Conservation (phyloP, 2,888 invertebrate genomes). For the Ormyrus rosae region DNA sequence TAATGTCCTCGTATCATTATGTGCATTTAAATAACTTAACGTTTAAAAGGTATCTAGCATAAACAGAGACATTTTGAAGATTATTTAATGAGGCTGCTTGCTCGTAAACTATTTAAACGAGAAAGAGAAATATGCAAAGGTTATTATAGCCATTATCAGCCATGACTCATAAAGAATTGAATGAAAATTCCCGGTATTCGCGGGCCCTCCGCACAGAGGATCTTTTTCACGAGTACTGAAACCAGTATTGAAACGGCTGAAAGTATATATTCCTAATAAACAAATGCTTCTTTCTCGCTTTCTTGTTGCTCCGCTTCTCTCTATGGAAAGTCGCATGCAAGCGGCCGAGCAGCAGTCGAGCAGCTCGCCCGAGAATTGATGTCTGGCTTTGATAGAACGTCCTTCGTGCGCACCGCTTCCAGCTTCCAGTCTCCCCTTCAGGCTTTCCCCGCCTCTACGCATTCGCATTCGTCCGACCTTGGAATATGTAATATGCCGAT, state of each 20-base stretch:
- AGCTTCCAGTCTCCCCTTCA: not conserved
- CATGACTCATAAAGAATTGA: slow-evolving; percentile 14
- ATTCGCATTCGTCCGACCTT: slow-evolving; percentile 42
- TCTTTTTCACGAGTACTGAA: not conserved
- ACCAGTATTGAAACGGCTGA: slow-evolving; percentile 40
- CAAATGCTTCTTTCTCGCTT: slow-evolving; percentile 25
- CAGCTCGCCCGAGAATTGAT: slow-evolving; percentile 38
- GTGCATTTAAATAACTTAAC: too few relatives aligned
- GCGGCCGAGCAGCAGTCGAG: not conserved
- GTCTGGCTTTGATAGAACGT: slow-evolving; percentile 53
- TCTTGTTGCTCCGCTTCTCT: not conserved
- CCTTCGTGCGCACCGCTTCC: slow-evolving; percentile 29
- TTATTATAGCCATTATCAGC: not conserved
- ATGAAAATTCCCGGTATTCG: slow-evolving; percentile 4
- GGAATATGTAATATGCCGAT: slow-evolving; percentile 56
- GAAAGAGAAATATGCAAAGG: not conserved
- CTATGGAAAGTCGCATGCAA: slow-evolving; percentile 21
- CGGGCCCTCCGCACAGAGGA: not conserved
- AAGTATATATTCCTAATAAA: slow-evolving; percentile 27
- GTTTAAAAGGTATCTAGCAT: too few relatives aligned
- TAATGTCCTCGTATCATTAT: too few relatives aligned
- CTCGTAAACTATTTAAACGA: too few relatives aligned
- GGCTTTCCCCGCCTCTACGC: slow-evolving; percentile 31
- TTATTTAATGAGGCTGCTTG: not conserved
- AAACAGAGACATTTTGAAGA: not conserved